phyloP scores from a whole-genome alignment of 2,797 vertebrate genomes.

The Neosalanx taihuensis region DNA sequence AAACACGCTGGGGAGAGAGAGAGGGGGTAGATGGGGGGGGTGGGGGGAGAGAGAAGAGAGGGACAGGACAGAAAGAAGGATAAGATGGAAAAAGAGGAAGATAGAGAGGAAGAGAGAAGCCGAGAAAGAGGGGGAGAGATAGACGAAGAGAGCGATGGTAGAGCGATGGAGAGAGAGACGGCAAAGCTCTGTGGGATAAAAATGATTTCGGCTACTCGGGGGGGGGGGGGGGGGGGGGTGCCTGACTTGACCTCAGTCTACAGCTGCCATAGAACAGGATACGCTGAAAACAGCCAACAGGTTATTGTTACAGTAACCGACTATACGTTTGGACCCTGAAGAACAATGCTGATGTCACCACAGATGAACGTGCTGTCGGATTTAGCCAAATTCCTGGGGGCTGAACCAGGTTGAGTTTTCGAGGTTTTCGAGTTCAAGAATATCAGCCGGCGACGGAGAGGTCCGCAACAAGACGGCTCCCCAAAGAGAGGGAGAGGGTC shows the following conservation, averaged over 20 bases:
- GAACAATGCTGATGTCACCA: constrained; percentile 52
- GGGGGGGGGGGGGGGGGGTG: constrained; percentile 49
- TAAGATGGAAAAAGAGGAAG: too few species aligned
- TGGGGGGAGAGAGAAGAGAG: neutral
- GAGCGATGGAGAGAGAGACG: constrained; percentile 9
- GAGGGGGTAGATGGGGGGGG: neutral
- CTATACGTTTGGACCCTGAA: constrained; percentile 43
- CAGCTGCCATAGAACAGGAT: constrained; percentile 57
- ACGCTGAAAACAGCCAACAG: constrained; percentile 54
- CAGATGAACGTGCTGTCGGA: constrained; percentile 27
- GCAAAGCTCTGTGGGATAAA: constrained; percentile 50
- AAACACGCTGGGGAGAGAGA: constrained; percentile 44
- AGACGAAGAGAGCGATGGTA: neutral
- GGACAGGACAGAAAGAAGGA: too few species aligned
- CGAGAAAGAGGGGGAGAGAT: neutral
- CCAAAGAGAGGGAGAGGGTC: neutral
- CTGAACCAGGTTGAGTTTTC: neutral
- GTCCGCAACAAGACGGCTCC: neutral
- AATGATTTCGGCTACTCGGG: constrained; percentile 59
- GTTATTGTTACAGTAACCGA: constrained; percentile 64
- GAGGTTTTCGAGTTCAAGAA: neutral
- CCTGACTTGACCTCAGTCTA: constrained; percentile 56
- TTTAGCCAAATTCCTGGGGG: neutral
- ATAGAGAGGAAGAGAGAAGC: too few species aligned
- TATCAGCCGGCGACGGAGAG: neutral